phyloP scores from a whole-genome alignment of 2,888 invertebrate species.

The Trissoscelio sp. region DNA sequence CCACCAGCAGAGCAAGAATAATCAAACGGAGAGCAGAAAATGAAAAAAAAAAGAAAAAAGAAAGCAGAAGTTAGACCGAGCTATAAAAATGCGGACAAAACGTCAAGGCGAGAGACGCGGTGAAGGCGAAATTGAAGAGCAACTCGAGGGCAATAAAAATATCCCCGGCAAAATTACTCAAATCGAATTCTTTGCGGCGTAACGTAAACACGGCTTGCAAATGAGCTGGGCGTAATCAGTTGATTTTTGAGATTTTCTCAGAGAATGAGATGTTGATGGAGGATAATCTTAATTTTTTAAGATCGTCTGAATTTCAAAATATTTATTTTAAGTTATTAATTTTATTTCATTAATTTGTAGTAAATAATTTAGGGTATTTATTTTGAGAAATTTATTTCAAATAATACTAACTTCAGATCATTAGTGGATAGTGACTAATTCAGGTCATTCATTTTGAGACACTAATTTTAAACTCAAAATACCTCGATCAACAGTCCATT shows the following conservation, averaged over 20 bases:
- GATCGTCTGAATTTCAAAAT: too few species aligned
- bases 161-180: slow-evolving; percentile 29
- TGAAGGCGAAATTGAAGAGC: slow-evolving; percentile 37
- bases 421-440: too few species aligned
- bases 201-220: slow-evolving; percentile 29
- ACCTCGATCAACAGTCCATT: too few species aligned
- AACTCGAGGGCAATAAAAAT: slow-evolving; percentile 38
- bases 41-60: slow-evolving; percentile 23
- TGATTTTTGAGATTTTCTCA: slow-evolving; percentile 15
- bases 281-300: not conserved
- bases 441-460: too few species aligned
- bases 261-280: too few species aligned
- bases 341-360: too few species aligned
- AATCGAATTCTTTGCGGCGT: slow-evolving; percentile 27
- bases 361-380: too few species aligned
- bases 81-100: slow-evolving; percentile 40
- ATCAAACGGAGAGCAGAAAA: too few species aligned
- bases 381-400: too few species aligned
- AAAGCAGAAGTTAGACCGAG: slow-evolving; percentile 15
- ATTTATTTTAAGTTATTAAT: too few species aligned
- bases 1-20: slow-evolving; percentile 67
- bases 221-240: slow-evolving; percentile 20
- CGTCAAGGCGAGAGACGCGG: slow-evolving; percentile 7
- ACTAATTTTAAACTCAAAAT: too few species aligned
- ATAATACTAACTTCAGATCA: too few species aligned